Evolutionary conservation across 2,113 vertebrate genomes (phyloP), one percentile per base, ranked within the genome.

Genomic region (Labrus mixtus): DNA sequence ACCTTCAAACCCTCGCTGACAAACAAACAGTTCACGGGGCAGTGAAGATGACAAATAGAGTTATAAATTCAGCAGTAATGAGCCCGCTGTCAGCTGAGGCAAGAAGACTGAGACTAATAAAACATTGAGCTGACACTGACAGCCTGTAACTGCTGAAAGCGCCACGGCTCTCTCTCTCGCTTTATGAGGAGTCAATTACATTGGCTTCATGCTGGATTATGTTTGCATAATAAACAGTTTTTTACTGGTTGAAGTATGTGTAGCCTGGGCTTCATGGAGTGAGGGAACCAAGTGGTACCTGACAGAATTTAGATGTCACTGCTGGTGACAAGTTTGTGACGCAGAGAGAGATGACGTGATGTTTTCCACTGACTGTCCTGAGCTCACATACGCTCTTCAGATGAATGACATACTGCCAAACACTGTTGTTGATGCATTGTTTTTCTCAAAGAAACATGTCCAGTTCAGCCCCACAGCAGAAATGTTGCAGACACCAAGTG

Each of bases 181-280:
- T 90, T 89, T 82, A 79, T 54, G 83, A 86, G 73, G 73, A 70
- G 63, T 71, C 68, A n/a, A 39, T 79, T 62, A 76, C 73, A 69
- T 71, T 22, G 48, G 43, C 73, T 70, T 71, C 57, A 68, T 36
- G 58, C 10, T 69, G 74, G 73, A 76, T 89, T 78, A 79, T 56
- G 73, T 75, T 53, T 51, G 59, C 67, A 51, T 54, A 62, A 63
- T 82, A 61, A 76, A 79, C 25, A 11, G 59, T 10, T 69, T 87
- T 33, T 62, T 48, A 64, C 50, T 8, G 9, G 61, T 59, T 48
- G 19, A 4, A 39, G 62, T 36, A 23, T 22, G 61, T 19, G 22
- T 12, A n/a, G 48, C 8, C 20, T 48, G 7, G 6, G 36, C 46
- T 70, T 69, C 9, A 43, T 22, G 36, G n/a, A 64, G 73, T 29